These are phyloP conservation scores for Drosophila nigritarsus DNA, from an alignment of 2,888 invertebrate genomes.

Conservation along the genomic window DNA sequence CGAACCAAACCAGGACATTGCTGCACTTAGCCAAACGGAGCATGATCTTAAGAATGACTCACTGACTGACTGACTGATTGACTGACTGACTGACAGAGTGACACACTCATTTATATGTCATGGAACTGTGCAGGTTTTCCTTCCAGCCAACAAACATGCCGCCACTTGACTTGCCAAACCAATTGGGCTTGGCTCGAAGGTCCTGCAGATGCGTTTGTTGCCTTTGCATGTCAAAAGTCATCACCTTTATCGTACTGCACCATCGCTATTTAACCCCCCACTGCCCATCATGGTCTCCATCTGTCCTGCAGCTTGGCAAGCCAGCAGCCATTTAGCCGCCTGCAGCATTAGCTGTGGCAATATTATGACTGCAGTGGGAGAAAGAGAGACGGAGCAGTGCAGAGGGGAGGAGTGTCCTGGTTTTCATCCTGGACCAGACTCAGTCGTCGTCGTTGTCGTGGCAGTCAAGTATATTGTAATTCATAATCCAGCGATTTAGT, in stretches of 20 bases:
- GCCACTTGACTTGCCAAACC: slow-evolving; percentile 67
- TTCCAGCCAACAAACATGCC: slow-evolving; percentile 47
- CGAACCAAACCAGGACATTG: slow-evolving; percentile 39
- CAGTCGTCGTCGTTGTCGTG: slow-evolving; percentile 43
- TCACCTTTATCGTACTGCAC: slow-evolving; percentile 70
- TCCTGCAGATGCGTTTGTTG: slow-evolving; percentile 41
- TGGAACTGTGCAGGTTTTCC: slow-evolving; percentile 59
- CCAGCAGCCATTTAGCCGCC: slow-evolving; percentile 55
- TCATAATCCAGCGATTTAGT: slow-evolving; percentile 79
- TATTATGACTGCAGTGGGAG: slow-evolving; percentile 69
- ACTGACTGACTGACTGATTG: slow-evolving; percentile 24
- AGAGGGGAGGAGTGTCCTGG: background rate
- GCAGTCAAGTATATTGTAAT: slow-evolving; percentile 77
- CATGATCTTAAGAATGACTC: slow-evolving; percentile 13
- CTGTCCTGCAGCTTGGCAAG: slow-evolving; percentile 14
- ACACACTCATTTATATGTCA: slow-evolving; percentile 55
- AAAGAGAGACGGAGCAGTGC: background rate
- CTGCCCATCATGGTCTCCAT: background rate
- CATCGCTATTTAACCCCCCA: slow-evolving; percentile 27
- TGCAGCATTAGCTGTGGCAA: slow-evolving; percentile 72
- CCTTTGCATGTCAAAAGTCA: slow-evolving; percentile 79
- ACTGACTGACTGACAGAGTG: slow-evolving; percentile 45
- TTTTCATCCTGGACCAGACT: slow-evolving; percentile 10
- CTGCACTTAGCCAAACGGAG: slow-evolving; percentile 25
- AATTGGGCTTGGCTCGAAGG: slow-evolving; percentile 46